A percentile compares a stretch with the other conserved stretches of the same genome.
Conservation (phyloP, 2,797 vertebrate genomes). For the Tragelaphus eurycerus region DNA sequence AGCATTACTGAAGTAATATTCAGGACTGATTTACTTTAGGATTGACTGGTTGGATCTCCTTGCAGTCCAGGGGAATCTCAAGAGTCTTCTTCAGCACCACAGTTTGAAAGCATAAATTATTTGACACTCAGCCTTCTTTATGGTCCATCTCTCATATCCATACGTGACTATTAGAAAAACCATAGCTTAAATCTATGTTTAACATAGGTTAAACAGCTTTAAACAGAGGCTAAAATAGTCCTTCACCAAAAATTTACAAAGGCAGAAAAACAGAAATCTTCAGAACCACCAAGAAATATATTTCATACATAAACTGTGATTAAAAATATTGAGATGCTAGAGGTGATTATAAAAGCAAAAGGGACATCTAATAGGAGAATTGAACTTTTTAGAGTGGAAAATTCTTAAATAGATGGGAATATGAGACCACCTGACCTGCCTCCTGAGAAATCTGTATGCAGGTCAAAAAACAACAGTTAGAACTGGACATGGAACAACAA, state of each 20-base stretch:
- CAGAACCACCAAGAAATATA: not conserved
- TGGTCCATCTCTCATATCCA: not conserved
- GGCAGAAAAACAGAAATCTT: not conserved
- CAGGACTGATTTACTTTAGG: not conserved
- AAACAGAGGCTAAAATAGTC: not conserved
- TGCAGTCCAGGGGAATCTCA: not conserved
- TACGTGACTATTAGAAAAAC: not conserved
- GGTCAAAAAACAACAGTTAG: not conserved
- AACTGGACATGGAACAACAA: not conserved
- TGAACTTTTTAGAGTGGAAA: not conserved
- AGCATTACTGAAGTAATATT: not conserved
- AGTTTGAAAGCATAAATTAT: not conserved
- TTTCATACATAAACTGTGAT: constrained; percentile 18
- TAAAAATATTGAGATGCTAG: constrained; percentile 13
- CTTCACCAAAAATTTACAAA: not conserved
- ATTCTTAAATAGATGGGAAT: not conserved
- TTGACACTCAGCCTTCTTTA: not conserved
- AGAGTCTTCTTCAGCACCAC: not conserved
- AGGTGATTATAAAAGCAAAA: constrained; percentile 25
- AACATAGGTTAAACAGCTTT: too few species aligned
- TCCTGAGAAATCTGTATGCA: not conserved
- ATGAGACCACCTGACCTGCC: not conserved
- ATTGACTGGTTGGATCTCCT: not conserved
- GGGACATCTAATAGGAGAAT: not conserved
- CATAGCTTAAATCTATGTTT: too few species aligned